Conservation (phyloP, 2,113 vertebrate genomes). For the Chrysochloris asiatica region DNA sequence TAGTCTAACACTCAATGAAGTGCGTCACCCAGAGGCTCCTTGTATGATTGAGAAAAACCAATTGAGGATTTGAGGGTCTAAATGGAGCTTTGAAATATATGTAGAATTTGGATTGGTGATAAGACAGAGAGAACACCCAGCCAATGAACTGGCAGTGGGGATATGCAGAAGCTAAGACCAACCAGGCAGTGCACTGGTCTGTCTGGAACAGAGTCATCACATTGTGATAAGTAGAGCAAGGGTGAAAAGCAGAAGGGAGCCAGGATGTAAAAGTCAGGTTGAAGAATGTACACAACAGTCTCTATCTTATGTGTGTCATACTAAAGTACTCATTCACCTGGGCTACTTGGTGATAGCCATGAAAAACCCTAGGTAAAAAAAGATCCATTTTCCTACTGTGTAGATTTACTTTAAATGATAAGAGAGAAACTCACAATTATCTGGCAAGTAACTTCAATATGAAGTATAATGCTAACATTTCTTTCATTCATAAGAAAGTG, state of each 20-base stretch:
- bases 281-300: not conserved
- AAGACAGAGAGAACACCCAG: not conserved
- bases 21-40: no score
- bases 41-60: not conserved
- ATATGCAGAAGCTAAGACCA: not conserved
- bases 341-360: not conserved
- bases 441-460: not conserved
- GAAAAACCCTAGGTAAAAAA: not conserved
- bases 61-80: not conserved
- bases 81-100: not conserved
- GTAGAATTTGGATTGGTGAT: not conserved
- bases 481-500: not conserved
- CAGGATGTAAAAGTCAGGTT: not conserved
- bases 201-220: not conserved
- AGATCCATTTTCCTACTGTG: no score
- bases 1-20: not conserved
- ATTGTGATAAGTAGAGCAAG: not conserved
- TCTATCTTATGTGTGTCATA: not conserved
- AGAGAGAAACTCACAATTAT: not conserved
- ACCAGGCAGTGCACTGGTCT: not conserved
- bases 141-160: no score
- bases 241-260: not conserved
- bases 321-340: not conserved
- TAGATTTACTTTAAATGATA: not conserved
- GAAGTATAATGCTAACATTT: not conserved